Conservation (phyloP, 2,797 vertebrate genomes). For the Otolemur crassicaudatus region DNA sequence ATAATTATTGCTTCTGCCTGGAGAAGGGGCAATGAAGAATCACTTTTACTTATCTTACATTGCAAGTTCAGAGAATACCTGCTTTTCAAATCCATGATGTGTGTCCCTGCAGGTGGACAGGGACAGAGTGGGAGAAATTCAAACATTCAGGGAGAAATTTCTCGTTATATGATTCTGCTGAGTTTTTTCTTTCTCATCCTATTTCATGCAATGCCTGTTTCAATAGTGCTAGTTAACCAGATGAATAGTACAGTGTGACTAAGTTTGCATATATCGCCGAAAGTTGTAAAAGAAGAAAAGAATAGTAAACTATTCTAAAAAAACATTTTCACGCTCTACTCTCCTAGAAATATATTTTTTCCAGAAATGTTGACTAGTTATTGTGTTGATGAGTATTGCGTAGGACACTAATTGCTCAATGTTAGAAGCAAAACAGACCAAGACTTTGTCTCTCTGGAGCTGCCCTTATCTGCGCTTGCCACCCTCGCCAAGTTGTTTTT, state of each 20-base stretch:
- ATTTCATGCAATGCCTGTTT: background rate
- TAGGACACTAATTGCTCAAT: background rate
- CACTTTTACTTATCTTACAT: background rate
- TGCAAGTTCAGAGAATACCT: background rate
- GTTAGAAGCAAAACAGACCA: background rate
- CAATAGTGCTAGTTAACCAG: background rate
- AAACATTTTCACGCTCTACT: background rate
- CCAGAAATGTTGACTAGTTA: background rate
- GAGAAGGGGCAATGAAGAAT: background rate
- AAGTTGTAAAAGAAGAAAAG: background rate
- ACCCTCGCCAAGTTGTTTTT: no score
- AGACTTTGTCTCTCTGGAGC: background rate
- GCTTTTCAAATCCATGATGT: background rate
- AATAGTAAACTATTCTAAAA: slow-evolving; percentile 18
- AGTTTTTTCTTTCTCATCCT: background rate
- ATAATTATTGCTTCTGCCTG: background rate
- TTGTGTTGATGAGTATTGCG: rapidly evolving
- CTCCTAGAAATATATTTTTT: slow-evolving; percentile 25
- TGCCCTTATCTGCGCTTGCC: background rate
- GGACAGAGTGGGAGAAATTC: background rate
- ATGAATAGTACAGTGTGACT: background rate
- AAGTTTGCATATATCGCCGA: background rate
- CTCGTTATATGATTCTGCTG: background rate
- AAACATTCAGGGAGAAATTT: background rate
- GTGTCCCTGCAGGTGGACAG: background rate